Conservation (phyloP, 2,113 vertebrate genomes). For the Plecturocebus donacophilus region DNA sequence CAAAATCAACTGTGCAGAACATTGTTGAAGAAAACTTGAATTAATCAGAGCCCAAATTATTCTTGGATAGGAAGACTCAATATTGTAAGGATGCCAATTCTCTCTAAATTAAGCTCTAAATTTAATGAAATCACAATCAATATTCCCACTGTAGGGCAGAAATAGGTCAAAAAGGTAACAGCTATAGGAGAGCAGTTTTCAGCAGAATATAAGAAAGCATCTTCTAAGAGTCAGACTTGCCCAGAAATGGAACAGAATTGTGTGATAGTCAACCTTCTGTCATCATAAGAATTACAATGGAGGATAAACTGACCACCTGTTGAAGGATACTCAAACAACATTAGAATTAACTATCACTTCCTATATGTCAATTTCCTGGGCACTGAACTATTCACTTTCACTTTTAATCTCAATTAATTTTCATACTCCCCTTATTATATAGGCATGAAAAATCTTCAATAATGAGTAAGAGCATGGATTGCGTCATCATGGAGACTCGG, state of each 20-base stretch:
- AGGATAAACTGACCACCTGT: slow-evolving; percentile 50
- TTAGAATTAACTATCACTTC: neutral
- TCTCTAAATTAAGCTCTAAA: slow-evolving; percentile 78
- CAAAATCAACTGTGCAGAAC: slow-evolving; percentile 56
- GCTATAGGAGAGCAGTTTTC: slow-evolving; percentile 59
- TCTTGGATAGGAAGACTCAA: slow-evolving; percentile 67
- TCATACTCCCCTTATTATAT: neutral
- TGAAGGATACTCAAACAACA: neutral
- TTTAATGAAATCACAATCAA: slow-evolving; percentile 81
- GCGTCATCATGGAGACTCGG: neutral
- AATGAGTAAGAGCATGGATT: neutral
- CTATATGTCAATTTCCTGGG: neutral
- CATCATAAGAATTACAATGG: slow-evolving; percentile 35
- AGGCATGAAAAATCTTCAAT: neutral
- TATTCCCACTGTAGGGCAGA: slow-evolving; percentile 77
- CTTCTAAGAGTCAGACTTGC: slow-evolving; percentile 61
- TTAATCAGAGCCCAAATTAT: slow-evolving; percentile 77
- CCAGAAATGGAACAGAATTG: slow-evolving; percentile 60
- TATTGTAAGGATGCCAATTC: slow-evolving; percentile 80
- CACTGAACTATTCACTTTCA: neutral
- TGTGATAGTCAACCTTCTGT: slow-evolving; percentile 34
- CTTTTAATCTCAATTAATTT: slow-evolving; percentile 22
- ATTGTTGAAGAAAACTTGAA: slow-evolving; percentile 70
- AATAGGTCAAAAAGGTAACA: slow-evolving; percentile 70
- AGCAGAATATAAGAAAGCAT: slow-evolving; percentile 63